Base-by-base conservation (phyloP, 2,888 invertebrate species). In the Sepioteuthis lessoniana region DNA sequence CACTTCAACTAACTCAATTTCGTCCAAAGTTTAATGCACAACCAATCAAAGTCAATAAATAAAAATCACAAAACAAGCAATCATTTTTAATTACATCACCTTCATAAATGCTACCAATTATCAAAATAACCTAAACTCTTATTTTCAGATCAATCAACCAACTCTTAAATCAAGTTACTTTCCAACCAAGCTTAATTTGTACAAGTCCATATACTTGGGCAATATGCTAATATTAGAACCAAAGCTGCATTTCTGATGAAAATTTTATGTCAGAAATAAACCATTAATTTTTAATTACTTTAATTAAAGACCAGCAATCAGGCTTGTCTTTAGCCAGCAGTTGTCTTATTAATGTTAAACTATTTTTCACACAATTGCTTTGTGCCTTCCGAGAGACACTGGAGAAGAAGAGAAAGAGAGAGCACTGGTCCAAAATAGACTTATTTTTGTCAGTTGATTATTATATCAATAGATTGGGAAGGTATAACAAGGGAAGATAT, bases 121-220 rank as follows among this genome's bases (percentile, higher is more conserved):
- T 76, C n/a, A 76, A 76, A 76, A 60, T 60, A 60, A 60, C 60
- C 31, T 60, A 31, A 35, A 76, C 76, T 76, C 76, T 35, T 76
- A n/a, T 76, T 76, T 76, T n/a, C 76, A 76, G n/a, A 76, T 76
- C 76, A 76, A 76, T 76, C 76, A 76, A 76, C n/a, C 76, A 76
- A 35, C n/a, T 76, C 28, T 2, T n/a, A 35, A n/a, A 13, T n/a
- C n/a, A 76, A 76, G 16, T 76, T 76, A 76, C 55, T 55, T 55
- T 55, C 55, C 76, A n/a, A 76, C n/a, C 16, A 76, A n/a, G n/a
- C n/a, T 35, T 35, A 10, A 60, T 76, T 76, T 76, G 16, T 35
- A 76, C 10, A 76, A 76, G n/a, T 35, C 76, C n/a, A 76, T 19
- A 25, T 76, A 76, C n/a, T 76, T 76, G 4, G n/a, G n/a, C n/a